phyloP scores from a whole-genome alignment of 2,113 vertebrate genomes.

The Otocyon megalotis region DNA sequence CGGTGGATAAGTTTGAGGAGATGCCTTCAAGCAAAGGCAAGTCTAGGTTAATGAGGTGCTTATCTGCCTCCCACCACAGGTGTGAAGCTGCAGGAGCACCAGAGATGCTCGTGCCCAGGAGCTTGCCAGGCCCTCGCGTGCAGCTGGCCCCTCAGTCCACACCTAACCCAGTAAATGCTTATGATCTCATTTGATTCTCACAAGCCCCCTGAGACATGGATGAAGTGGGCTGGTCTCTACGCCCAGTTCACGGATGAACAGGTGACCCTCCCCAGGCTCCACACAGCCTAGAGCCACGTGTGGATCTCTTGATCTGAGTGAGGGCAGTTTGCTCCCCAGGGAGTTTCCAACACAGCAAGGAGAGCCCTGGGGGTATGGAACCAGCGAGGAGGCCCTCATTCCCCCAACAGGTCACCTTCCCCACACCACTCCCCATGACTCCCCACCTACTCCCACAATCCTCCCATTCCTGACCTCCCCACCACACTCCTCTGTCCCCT shows the following conservation, averaged over 20 bases:
- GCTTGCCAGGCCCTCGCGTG: accelerated
- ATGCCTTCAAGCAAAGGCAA: neutral
- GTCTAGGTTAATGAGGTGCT: neutral
- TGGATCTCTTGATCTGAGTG: accelerated
- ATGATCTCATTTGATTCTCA: neutral
- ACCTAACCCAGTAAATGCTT: neutral
- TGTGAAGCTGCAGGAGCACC: neutral
- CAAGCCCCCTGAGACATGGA: neutral
- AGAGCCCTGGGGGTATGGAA: neutral
- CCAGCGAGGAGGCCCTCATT: neutral
- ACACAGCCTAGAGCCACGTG: neutral
- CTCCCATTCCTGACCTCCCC: neutral
- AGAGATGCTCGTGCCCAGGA: neutral
- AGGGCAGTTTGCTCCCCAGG: neutral
- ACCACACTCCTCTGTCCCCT: neutral
- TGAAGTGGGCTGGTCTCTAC: neutral
- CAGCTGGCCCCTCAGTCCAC: neutral
- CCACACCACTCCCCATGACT: too few species aligned
- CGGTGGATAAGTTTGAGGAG: neutral
- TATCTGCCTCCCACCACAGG: neutral
- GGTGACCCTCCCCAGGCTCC: neutral
- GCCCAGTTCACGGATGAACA: neutral
- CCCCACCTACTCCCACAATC: too few species aligned
- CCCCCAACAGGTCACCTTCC: too few species aligned
- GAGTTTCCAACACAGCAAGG: neutral